phyloP scores from a whole-genome alignment of 2,888 invertebrate genomes.

The Dermolepida albohirtum region DNA sequence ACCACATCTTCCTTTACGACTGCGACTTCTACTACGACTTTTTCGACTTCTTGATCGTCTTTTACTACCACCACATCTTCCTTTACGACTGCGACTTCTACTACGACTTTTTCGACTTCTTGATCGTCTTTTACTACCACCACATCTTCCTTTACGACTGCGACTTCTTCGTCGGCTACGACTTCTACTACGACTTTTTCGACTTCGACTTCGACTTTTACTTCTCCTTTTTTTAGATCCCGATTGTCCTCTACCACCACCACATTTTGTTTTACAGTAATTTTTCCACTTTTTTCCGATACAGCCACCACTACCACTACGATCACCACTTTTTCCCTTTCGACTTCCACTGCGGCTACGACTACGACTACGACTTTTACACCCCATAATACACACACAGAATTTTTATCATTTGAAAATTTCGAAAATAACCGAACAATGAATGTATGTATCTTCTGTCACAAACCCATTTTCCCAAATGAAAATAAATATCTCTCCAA shows the following conservation, averaged over 20 bases:
- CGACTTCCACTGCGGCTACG: constrained; percentile 7
- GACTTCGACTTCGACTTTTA: constrained; percentile 7
- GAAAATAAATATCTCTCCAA: too few relatives aligned
- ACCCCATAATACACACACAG: too few relatives aligned
- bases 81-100: too few relatives aligned
- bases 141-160: too few relatives aligned
- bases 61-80: not conserved
- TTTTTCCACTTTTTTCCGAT: not conserved
- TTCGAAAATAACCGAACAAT: too few relatives aligned
- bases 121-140: too few relatives aligned
- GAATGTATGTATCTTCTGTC: too few relatives aligned
- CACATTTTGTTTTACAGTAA: constrained; percentile 2
- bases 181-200: constrained; percentile 1
- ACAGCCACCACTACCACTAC: not conserved
- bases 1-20: not conserved
- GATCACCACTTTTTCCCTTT: not conserved
- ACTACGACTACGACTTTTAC: not conserved
- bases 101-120: too few relatives aligned
- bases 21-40: too few relatives aligned
- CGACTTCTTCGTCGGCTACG: not conserved
- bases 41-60: too few relatives aligned
- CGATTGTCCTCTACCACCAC: not conserved
- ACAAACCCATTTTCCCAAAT: too few relatives aligned
- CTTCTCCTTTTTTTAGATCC: not conserved
- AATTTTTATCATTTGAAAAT: too few relatives aligned